Evolutionary conservation across 2,888 invertebrate genomes (phyloP), one percentile per base, ranked within the genome.

Genomic region (Lissonota sp.): DNA sequence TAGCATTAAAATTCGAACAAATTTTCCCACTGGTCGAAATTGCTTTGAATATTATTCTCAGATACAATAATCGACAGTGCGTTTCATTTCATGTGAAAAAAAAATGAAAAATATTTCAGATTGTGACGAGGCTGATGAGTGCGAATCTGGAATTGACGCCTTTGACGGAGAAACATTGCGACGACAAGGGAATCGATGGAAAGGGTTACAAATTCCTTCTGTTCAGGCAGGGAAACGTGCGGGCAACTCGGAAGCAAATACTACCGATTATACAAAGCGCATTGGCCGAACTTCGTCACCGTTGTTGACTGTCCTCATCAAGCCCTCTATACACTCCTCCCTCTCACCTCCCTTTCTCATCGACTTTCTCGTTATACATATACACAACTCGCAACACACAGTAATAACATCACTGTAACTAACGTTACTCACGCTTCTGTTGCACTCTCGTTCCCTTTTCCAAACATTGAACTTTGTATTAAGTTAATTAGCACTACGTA

Each of bases 161-260:
- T 79, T 85, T 81, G 62, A 84, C 84, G 66, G 79, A 73, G 60
- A 86, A 83, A 80, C 82, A 58, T 7, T n/a, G 10, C 58, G 53
- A 70, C 8, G 6, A 7, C 2, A 3, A 14, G 8, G 51, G 79
- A 83, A 80, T 83, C 57, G 63, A 71, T 42, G 75, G 82, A 44
- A 85, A 87, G 67, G 84, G 80, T 44, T 86, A 70, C 72, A 82
- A 39, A 40, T 79, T 90, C 44, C 84, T 88, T 6, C 94, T 95
- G 85, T 95, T 94, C 86, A 92, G 91, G 6, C 96, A 96, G 85
- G 87, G 89, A 0, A 96, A 96, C 87, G 88, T 95, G 0, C 92
- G 93, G 57, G 94, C 94, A 0, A 95, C 96, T 0, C 93, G 96
- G 39, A 96, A 96, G 89, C 96, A 96, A 87, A 94, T 96, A 82